Evolutionary conservation across 2,113 vertebrate genomes (phyloP).

Genomic region (Callocephalon fimbriatum): DNA sequence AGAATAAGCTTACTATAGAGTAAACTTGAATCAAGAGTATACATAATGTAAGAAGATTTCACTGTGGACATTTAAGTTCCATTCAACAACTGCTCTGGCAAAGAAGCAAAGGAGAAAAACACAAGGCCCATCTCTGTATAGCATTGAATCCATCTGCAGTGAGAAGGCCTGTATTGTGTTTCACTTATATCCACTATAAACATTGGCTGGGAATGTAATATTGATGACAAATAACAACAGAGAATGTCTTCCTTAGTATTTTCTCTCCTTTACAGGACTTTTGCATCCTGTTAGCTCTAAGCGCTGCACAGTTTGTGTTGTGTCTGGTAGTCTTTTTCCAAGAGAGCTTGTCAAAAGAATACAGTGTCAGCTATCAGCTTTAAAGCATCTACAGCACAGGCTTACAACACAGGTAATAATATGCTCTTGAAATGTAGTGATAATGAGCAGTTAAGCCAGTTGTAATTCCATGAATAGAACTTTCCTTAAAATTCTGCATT

Average conservation of each 20-base stretch:
- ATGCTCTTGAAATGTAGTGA: neutral
- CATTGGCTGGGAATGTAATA: neutral
- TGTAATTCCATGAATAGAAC: neutral
- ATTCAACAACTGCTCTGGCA: neutral
- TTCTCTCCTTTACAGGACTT: slow-evolving; percentile 32
- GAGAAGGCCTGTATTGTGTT: neutral
- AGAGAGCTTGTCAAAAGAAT: slow-evolving; percentile 1
- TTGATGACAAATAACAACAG: neutral
- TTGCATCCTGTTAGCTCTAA: neutral
- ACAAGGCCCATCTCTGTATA: rapidly evolving
- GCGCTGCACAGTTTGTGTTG: neutral
- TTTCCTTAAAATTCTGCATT: neutral
- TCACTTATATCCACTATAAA: neutral
- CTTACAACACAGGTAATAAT: slow-evolving; percentile 82
- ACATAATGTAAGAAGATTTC: neutral
- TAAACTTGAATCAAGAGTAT: neutral
- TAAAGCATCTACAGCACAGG: slow-evolving; percentile 79
- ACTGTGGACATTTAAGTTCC: neutral
- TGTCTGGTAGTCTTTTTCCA: neutral
- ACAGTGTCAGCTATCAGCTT: slow-evolving; percentile 60
- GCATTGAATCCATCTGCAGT: neutral
- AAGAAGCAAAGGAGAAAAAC: neutral
- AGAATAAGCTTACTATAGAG: neutral
- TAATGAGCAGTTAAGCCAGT: neutral
- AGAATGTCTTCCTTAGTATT: neutral